These are phyloP conservation scores for Drosophila vallismaia DNA, from an alignment of 2,888 invertebrate genomes.

Conservation along the genomic window DNA sequence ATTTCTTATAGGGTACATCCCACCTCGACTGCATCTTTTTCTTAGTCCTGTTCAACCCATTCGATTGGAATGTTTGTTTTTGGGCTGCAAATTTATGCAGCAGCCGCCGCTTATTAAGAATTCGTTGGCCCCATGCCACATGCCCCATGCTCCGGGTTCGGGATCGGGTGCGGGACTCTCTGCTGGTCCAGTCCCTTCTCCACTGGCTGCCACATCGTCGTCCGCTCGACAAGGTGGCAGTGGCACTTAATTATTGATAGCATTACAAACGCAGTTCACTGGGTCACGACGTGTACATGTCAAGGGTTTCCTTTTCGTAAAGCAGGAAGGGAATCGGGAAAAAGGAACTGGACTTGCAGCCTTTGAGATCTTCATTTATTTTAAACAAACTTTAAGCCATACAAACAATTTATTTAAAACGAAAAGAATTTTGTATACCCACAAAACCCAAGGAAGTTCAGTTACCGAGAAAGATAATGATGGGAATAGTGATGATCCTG, in stretches of 20 bases:
- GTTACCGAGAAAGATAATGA: not conserved
- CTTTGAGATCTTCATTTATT: conserved; percentile 53
- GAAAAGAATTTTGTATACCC: conserved; percentile 5
- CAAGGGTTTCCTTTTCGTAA: conserved; percentile 10
- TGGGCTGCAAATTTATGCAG: conserved; percentile 73
- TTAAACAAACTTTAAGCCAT: not conserved
- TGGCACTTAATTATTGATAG: conserved; percentile 78
- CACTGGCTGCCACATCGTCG: conserved; percentile 19
- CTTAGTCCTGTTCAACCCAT: not conserved
- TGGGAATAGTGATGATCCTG: not conserved
- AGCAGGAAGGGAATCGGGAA: not conserved
- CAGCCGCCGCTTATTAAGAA: conserved; percentile 77
- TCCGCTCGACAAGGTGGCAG: conserved; percentile 66
- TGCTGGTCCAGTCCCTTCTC: conserved; percentile 7
- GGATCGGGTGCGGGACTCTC: too few relatives aligned
- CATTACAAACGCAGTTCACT: conserved; percentile 73
- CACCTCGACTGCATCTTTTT: not conserved
- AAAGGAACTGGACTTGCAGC: conserved; percentile 1
- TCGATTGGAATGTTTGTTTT: conserved; percentile 46
- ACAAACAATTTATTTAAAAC: conserved; percentile 6
- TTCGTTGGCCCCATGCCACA: conserved; percentile 45
- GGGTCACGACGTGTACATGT: conserved; percentile 64
- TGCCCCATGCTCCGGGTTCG: conserved; percentile 26
- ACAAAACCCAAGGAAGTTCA: not conserved
- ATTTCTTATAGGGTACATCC: not conserved